Evolutionary conservation across 1,140 invertebrate genomes (phyloP).

Genomic region (Drosophila arawakana): DNA sequence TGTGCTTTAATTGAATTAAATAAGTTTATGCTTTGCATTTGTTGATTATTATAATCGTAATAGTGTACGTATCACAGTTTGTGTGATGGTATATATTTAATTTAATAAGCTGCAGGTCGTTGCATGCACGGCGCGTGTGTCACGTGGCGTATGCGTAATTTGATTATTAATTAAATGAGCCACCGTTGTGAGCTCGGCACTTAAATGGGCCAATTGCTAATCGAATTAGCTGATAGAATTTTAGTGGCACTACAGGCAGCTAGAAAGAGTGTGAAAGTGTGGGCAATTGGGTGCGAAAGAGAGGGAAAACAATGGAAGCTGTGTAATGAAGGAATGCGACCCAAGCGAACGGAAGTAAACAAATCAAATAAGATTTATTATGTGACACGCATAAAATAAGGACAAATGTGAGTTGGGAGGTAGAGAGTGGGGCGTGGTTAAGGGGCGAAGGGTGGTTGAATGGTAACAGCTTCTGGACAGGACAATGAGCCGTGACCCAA

Average conservation of each 20-base stretch:
- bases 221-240: slow-evolving; percentile 61
- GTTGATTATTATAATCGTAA: slow-evolving; percentile 12
- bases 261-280: background rate
- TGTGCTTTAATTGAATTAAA: slow-evolving; percentile 65
- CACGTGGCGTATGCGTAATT: slow-evolving; percentile 78
- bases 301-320: slow-evolving; percentile 60
- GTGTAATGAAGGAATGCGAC: slow-evolving; percentile 55
- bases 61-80: background rate
- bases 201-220: slow-evolving; percentile 67
- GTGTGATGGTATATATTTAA: slow-evolving; percentile 10
- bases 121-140: slow-evolving; percentile 28
- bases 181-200: slow-evolving; percentile 29
- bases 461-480: slow-evolving; percentile 2
- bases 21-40: slow-evolving; percentile 25
- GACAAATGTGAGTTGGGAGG: slow-evolving; percentile 35
- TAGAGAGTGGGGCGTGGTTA: background rate
- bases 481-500: slow-evolving; percentile 59
- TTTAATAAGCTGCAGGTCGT: slow-evolving; percentile 33
- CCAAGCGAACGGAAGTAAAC: slow-evolving; percentile 62
- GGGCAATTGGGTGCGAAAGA: slow-evolving; percentile 1
- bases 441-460: slow-evolving; percentile 11
- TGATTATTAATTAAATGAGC: slow-evolving; percentile 79
- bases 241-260: background rate
- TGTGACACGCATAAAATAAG: slow-evolving; percentile 80
- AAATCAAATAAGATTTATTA: slow-evolving; percentile 84